These are phyloP conservation scores for Saccostrea cuccullata DNA, from an alignment of 1,140 invertebrate species.

Conservation along the genomic window DNA sequence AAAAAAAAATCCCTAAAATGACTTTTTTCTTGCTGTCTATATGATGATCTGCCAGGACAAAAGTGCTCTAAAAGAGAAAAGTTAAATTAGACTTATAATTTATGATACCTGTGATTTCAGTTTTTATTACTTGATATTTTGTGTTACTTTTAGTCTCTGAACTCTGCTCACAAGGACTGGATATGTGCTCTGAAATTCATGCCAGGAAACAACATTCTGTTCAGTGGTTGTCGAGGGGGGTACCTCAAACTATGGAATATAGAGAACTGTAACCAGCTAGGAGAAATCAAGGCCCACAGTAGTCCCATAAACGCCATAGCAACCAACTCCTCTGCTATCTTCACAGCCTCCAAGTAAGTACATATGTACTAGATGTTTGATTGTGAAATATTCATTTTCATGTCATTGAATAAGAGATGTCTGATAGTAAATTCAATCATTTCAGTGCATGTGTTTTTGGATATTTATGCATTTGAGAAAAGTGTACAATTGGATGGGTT, in stretches of 20 bases:
- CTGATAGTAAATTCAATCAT: not conserved
- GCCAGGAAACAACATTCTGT: conserved; percentile 81
- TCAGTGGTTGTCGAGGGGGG: conserved; percentile 89
- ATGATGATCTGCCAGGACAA: too few relatives aligned
- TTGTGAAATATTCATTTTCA: not conserved
- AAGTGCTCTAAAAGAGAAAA: too few relatives aligned
- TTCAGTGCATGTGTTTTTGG: not conserved
- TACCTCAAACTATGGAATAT: conserved; percentile 86
- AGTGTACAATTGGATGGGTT: too few relatives aligned
- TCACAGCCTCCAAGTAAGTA: conserved; percentile 85
- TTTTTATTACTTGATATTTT: not conserved
- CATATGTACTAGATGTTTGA: not conserved
- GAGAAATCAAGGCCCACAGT: conserved; percentile 87
- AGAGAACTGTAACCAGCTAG: conserved; percentile 83
- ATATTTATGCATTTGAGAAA: conserved; percentile 7
- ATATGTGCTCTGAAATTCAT: conserved; percentile 88
- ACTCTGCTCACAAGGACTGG: conserved; percentile 94
- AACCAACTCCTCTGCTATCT: conserved; percentile 86
- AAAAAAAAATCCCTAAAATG: too few relatives aligned
- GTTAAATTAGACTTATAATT: too few relatives aligned
- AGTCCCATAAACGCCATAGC: conserved; percentile 88
- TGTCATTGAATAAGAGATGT: conserved; percentile 3
- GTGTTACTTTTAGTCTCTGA: conserved; percentile 83
- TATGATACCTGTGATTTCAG: too few relatives aligned
- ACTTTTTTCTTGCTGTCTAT: too few relatives aligned